A percentile compares a stretch with the other conserved stretches of the same genome.
These are phyloP conservation scores for Ammodytes dubius DNA, from an alignment of 2,113 vertebrate species.

Conservation along the genomic window DNA sequence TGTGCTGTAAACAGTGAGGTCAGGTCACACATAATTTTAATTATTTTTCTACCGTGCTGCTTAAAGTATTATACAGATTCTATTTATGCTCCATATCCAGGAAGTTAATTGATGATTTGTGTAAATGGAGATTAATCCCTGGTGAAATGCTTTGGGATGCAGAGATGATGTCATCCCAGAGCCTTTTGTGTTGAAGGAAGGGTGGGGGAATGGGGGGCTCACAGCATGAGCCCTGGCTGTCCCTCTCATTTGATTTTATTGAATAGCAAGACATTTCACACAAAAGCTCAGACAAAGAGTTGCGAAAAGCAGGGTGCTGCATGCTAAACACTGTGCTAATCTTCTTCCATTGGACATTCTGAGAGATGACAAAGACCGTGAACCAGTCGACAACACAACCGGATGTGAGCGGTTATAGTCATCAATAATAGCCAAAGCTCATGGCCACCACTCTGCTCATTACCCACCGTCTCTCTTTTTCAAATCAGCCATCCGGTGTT, in stretches of 20 bases:
- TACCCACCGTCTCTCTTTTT: conserved; percentile 31
- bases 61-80: background rate
- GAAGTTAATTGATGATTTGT: conserved; percentile 37
- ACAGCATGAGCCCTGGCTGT: conserved; percentile 52
- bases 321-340: conserved; percentile 61
- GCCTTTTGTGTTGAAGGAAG: conserved; percentile 50
- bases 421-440: conserved; percentile 44
- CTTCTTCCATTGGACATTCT: conserved; percentile 63
- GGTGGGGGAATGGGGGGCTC: background rate
- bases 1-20: background rate
- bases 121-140: conserved; percentile 47
- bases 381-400: background rate
- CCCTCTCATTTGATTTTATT: conserved; percentile 62
- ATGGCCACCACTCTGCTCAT: conserved; percentile 4
- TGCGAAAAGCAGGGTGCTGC: conserved; percentile 24
- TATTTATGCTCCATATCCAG: background rate
- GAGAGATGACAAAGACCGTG: conserved; percentile 51
- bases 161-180: conserved; percentile 77
- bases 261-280: conserved; percentile 72
- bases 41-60: background rate
- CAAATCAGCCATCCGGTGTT: conserved; percentile 35
- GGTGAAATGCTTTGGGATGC: conserved; percentile 37
- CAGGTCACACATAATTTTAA: background rate
- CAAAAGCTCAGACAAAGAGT: conserved; percentile 62
- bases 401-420: conserved; percentile 56